phyloP scores from a whole-genome alignment of 2,113 vertebrate species.

The Pterocles orientalis region DNA sequence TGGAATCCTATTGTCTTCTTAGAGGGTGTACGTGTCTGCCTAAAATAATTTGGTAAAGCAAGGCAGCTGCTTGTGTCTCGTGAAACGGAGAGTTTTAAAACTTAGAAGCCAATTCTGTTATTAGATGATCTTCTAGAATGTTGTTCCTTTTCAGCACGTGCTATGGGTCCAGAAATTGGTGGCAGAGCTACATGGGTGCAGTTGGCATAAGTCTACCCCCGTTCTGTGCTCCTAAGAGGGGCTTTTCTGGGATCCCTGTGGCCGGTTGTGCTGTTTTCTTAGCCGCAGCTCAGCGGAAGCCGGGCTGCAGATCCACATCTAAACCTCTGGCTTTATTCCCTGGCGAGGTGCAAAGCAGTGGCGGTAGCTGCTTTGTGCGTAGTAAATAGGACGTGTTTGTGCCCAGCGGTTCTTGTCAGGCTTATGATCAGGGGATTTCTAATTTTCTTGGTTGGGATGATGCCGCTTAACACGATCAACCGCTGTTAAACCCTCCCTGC shows the following conservation, averaged over 20 bases:
- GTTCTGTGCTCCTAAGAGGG: not conserved
- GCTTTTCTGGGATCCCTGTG: not conserved
- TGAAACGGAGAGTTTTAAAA: not conserved
- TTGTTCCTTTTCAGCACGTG: not conserved
- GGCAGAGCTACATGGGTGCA: not conserved
- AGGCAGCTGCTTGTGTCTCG: not conserved
- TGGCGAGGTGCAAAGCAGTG: not conserved
- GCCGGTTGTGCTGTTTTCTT: not conserved
- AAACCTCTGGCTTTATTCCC: not conserved
- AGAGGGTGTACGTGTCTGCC: accelerated
- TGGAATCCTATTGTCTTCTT: not conserved
- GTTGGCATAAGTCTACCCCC: accelerated
- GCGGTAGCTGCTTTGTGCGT: not conserved
- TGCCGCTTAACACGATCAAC: not conserved
- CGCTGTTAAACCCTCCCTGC: not conserved
- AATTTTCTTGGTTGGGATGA: not conserved
- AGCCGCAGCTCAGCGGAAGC: not conserved
- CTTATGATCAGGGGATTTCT: not conserved
- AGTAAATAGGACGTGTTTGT: not conserved
- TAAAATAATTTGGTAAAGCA: not conserved
- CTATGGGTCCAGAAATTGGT: accelerated
- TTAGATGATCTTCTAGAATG: not conserved
- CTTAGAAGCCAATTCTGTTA: not conserved
- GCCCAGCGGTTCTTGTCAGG: not conserved
- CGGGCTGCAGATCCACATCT: not conserved